Evolutionary conservation across 2,113 vertebrate species (phyloP), one percentile per base, ranked within the genome.

Genomic region (Calcarius ornatus): DNA sequence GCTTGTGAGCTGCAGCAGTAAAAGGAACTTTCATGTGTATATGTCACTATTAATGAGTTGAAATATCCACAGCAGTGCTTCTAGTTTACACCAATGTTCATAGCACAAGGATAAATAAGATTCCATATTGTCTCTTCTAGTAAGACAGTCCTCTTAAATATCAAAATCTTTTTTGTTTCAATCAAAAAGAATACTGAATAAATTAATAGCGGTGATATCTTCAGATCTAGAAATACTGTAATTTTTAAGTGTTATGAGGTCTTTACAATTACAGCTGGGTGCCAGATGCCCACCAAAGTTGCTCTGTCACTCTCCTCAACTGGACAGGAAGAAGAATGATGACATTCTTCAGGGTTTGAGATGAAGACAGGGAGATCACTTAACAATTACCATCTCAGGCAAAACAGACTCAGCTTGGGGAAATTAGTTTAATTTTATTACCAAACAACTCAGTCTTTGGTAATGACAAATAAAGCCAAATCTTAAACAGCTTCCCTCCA

Each of bases 251-350:
- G 12, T 28, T 64, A 6, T 18, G 12, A 68, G 5, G 3, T 45
- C 21, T 91, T 56, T 25, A 24, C 22, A 69, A 9, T 56, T 69
- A 47, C 4, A 61, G 6, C 43, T 45, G 21, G 11, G 12, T 37
- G 9, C 15, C 56, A 59, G 8, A 5, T 60, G 24, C 15, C 31
- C 45, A 60, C 21, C 31, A 28, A 33, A 64, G 16, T 31, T 23
- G 4, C 11, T 78, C 23, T 53, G 0, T 47, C 15, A 24, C 22
- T 77, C 4, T 40, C 14, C 33, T 63, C 23, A 72, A 0, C 16
- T 68, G 23, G 19, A 30, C 1, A 4, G 6, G 21, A 40, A 43
- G 19, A 38, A 56, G n/a, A 72, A 24, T 2, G 4, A 7, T 4
- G 5, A 23, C 9, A 33, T n/a, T n/a, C n/a, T n/a, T 88, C 7